Base-by-base conservation (phyloP, 2,113 vertebrate species). In the Upupa epops region DNA sequence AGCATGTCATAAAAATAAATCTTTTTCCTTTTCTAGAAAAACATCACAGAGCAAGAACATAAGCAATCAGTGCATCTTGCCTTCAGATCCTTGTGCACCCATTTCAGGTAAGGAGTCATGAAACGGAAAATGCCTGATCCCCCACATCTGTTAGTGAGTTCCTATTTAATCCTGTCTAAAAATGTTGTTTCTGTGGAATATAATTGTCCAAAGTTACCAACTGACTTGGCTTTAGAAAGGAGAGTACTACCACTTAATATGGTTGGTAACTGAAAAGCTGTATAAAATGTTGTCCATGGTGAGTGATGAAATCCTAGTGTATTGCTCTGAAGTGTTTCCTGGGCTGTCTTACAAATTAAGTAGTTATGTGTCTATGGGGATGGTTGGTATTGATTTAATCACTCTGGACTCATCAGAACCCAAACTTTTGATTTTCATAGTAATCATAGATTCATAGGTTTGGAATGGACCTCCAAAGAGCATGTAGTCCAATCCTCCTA, bases 71-170 rank as follows among this genome's bases (percentile, higher is more conserved):
- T 98, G 21, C 99, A 98, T 86, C 98, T 99, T 81, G 99, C 98
- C 6, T 99, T 99, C 95, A 98, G 97, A 79, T 99, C 99, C 12
- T 97, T 99, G 46, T 99, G 99, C 93, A 98, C 98, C 6, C 98
- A 99, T 96, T 99, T 99, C 98, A 99, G 99, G 99, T 99, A 89
- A 97, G 96, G 89, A 14, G 6, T 34, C 21, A 24, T 68, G 45
- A 88, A 64, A 42, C 2, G 12, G 31, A 42, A 72, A 55, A 42
- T 52, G 6, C 76, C 28, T 55, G 42, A 29, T 88, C 37, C 11
- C 22, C 20, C 22, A 21, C 22, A 37, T 58, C 48, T 83, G 9
- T 46, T 85, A 56, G 12, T 32, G 54, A 70, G 22, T 17, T 82
- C 4, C 5, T 61, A 13, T 65, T 34, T 54, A 73, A 29, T 84